phyloP scores from a whole-genome alignment of 2,113 vertebrate species.

The Strigops habroptila region DNA sequence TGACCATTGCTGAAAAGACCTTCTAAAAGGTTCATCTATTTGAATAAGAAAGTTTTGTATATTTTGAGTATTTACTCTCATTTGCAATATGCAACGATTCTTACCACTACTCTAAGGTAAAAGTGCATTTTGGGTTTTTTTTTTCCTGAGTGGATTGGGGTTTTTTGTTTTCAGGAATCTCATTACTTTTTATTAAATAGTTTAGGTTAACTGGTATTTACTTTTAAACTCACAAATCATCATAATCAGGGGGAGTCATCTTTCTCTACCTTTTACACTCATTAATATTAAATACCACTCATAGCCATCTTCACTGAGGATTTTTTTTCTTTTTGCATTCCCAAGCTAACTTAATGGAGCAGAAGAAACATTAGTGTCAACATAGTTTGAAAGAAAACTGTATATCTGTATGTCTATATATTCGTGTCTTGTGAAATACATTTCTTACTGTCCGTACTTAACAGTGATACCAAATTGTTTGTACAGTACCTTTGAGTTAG shows the following conservation, averaged over 20 bases:
- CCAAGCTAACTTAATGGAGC: not conserved
- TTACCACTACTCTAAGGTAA: not conserved
- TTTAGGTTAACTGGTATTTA: not conserved
- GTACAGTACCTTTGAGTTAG: not conserved
- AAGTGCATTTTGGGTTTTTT: not conserved
- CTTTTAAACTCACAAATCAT: not conserved
- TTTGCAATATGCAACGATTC: not conserved
- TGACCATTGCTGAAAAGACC: not conserved
- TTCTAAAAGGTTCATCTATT: not conserved
- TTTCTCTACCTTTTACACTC: not conserved
- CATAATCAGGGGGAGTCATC: not conserved
- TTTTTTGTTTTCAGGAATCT: not conserved
- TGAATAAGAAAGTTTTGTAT: not conserved
- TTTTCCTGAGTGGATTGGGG: not conserved
- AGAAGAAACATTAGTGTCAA: not conserved
- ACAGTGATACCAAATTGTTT: not conserved
- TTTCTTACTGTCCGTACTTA: not conserved
- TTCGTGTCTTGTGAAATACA: not conserved
- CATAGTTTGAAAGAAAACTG: not conserved
- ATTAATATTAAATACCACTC: not conserved
- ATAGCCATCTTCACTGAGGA: not conserved
- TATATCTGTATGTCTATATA: not conserved
- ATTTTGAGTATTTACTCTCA: not conserved
- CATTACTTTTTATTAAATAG: not conserved
- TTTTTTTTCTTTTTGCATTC: not conserved